Evolutionary conservation across 2,797 vertebrate species (phyloP).

Genomic region (Acanthiza pusilla): DNA sequence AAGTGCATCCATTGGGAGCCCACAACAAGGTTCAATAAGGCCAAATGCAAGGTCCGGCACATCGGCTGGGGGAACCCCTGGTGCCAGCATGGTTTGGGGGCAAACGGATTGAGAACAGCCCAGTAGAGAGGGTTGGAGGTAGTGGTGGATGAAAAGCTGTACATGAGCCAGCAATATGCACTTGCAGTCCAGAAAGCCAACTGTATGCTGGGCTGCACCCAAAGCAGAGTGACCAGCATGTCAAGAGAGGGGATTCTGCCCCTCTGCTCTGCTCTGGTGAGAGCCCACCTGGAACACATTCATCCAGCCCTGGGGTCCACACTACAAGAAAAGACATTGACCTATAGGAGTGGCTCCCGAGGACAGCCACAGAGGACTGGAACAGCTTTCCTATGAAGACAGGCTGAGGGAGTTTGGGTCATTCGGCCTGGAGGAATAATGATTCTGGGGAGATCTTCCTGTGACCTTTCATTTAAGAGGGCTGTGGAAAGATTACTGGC

Average conservation of each 20-base stretch:
- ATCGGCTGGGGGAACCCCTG: fast-evolving
- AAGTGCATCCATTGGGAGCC: not conserved
- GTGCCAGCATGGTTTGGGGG: fast-evolving
- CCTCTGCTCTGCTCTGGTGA: fast-evolving
- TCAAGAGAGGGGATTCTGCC: not conserved
- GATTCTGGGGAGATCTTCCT: not conserved
- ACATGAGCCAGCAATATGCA: not conserved
- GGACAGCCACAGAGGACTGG: not conserved
- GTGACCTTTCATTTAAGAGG: not conserved
- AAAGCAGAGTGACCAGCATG: fast-evolving
- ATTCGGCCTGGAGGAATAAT: not conserved
- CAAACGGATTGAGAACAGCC: not conserved
- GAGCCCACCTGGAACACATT: not conserved
- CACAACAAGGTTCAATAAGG: not conserved
- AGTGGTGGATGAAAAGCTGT: not conserved
- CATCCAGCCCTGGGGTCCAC: not conserved
- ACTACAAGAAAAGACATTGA: not conserved
- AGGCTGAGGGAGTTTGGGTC: not conserved
- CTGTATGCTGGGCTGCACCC: not conserved
- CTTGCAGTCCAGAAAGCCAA: not conserved
- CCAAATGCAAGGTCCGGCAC: not conserved
- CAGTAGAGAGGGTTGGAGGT: not conserved
- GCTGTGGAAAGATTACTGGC: not conserved
- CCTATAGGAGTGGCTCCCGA: not conserved
- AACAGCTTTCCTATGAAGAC: not conserved